Evolutionary conservation across 92 coral and sea anemone genomes (phyloP).

Genomic region (Palythoa grandis): DNA sequence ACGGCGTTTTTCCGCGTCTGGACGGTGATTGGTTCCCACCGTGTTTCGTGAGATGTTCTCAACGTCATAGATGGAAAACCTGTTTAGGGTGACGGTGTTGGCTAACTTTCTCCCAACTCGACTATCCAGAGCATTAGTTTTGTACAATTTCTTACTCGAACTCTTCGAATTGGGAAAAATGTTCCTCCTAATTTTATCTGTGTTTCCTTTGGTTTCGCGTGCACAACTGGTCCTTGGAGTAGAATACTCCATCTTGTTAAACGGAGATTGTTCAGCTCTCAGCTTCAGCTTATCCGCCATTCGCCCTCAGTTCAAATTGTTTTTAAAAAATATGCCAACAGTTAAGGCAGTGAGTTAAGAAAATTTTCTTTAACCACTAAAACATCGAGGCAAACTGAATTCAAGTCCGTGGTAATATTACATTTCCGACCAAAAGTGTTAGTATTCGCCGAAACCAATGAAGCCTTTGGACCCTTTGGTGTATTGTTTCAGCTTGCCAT

Average conservation of each 20-base stretch:
- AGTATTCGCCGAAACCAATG: too few species aligned
- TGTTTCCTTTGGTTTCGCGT: background rate
- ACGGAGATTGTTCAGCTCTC: background rate
- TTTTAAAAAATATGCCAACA: background rate
- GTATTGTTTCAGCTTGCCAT: too few species aligned
- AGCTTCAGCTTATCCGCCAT: background rate
- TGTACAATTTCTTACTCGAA: background rate
- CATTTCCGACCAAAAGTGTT: background rate
- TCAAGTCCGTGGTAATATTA: background rate
- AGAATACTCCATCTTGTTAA: conserved; percentile 1
- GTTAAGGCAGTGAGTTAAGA: background rate
- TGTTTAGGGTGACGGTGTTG: conserved; percentile 16
- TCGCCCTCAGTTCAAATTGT: background rate
- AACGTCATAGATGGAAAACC: conserved; percentile 30
- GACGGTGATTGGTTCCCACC: background rate
- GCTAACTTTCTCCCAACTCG: conserved; percentile 36
- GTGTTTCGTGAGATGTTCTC: conserved; percentile 12
- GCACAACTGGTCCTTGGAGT: background rate
- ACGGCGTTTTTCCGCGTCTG: background rate
- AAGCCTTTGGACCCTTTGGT: too few species aligned
- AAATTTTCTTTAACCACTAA: background rate
- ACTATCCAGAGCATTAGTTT: conserved; percentile 13
- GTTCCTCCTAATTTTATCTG: background rate
- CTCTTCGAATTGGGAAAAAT: conserved; percentile 14
- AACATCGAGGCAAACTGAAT: background rate